These are phyloP conservation scores for Pristiophorus japonicus DNA, from an alignment of 2,113 vertebrate genomes.

Conservation along the genomic window DNA sequence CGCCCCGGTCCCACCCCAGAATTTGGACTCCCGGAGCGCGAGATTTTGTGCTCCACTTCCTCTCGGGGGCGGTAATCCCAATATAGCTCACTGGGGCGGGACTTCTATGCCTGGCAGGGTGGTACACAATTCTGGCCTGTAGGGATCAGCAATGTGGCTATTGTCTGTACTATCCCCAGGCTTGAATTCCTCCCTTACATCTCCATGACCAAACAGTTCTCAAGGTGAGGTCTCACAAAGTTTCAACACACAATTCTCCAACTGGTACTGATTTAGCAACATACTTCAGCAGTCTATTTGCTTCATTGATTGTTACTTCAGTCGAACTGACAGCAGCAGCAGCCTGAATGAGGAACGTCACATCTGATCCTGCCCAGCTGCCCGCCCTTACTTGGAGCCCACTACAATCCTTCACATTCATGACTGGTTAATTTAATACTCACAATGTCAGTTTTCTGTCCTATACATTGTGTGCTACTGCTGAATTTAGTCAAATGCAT, in stretches of 20 bases:
- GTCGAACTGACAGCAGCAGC: neutral
- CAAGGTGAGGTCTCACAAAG: neutral
- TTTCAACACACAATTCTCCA: neutral
- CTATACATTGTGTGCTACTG: neutral
- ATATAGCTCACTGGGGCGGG: too few relatives aligned
- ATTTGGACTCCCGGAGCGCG: too few relatives aligned
- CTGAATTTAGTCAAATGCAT: neutral
- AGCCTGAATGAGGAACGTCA: neutral
- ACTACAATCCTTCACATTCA: neutral
- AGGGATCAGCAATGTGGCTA: too few relatives aligned
- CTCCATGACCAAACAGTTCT: neutral
- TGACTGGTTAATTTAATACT: neutral
- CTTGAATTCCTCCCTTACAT: neutral
- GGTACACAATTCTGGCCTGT: too few relatives aligned
- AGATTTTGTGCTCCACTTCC: too few relatives aligned
- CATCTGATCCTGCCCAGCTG: neutral
- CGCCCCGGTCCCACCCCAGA: too few relatives aligned
- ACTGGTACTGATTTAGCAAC: neutral
- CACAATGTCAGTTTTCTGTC: neutral
- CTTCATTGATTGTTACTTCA: neutral
- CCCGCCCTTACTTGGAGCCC: neutral
- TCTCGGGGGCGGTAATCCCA: too few relatives aligned
- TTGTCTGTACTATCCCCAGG: neutral
- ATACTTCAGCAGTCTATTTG: neutral
- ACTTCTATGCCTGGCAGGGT: too few relatives aligned